Percentiles rank a stretch among this genome's conserved stretches.
Evolutionary conservation across 2,113 vertebrate species (phyloP).

Genomic region (Erythrolamprus reginae): DNA sequence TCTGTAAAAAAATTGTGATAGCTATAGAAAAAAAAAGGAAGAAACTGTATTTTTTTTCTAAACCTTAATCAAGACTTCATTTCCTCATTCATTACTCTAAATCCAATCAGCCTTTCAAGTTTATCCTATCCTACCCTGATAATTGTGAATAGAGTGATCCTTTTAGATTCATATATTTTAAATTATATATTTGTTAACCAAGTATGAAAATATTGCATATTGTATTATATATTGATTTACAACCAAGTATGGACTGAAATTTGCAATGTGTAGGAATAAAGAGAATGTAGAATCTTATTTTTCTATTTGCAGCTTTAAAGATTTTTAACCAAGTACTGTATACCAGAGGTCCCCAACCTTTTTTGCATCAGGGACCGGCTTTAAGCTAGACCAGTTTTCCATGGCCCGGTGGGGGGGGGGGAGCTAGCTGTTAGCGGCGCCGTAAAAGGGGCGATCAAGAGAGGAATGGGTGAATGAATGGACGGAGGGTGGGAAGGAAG

Average conservation of each 20-base stretch:
- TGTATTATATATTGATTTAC: not conserved
- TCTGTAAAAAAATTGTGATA: not conserved
- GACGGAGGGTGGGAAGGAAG: too few relatives aligned
- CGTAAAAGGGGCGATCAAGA: too few relatives aligned
- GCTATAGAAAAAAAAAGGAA: not conserved
- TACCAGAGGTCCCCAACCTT: too few relatives aligned
- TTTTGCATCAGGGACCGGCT: too few relatives aligned
- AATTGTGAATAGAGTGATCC: not conserved
- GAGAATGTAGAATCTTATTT: not conserved
- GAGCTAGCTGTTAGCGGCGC: too few relatives aligned
- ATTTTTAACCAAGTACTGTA: not conserved
- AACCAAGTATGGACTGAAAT: not conserved
- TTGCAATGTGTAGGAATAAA: not conserved
- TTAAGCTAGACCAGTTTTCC: too few relatives aligned
- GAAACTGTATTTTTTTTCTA: not conserved
- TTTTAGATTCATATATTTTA: not conserved
- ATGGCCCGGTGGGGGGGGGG: too few relatives aligned
- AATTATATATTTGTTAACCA: not conserved
- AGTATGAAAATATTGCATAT: not conserved
- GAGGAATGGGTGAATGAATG: too few relatives aligned
- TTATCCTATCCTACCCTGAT: not conserved
- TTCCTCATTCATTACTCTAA: not conserved
- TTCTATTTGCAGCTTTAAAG: not conserved
- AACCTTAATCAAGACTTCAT: not conserved
- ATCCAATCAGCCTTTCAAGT: not conserved